Percentiles rank a stretch among this genome's conserved stretches.
These are phyloP conservation scores for Fissipunctia ypsillon DNA, from an alignment of 2,888 invertebrate species.

Conservation along the genomic window DNA sequence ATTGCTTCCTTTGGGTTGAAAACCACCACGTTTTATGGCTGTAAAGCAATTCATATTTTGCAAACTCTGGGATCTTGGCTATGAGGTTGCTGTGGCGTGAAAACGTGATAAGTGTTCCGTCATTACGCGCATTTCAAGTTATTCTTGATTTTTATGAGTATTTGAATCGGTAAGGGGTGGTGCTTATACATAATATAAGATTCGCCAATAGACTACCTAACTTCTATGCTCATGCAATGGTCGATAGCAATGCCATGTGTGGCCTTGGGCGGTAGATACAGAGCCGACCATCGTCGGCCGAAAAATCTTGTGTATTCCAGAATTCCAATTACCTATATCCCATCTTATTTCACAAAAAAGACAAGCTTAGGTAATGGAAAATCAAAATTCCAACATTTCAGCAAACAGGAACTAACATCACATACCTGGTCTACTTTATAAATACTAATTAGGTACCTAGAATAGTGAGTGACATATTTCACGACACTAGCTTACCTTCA, in stretches of 20 bases:
- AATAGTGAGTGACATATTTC: slow-evolving; percentile 72
- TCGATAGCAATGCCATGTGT: neutral
- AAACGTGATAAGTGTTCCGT: slow-evolving; percentile 71
- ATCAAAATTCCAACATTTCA: slow-evolving; percentile 7
- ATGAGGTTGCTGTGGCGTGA: slow-evolving; percentile 65
- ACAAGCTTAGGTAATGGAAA: neutral
- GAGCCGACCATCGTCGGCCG: neutral
- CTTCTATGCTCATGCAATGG: no score
- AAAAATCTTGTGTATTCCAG: neutral
- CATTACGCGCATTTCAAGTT: slow-evolving; percentile 62
- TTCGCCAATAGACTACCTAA: neutral
- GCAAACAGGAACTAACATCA: slow-evolving; percentile 4
- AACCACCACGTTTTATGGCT: slow-evolving; percentile 74
- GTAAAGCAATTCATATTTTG: slow-evolving; percentile 76
- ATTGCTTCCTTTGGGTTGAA: slow-evolving; percentile 75
- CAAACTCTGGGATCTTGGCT: slow-evolving; percentile 69
- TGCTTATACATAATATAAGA: neutral
- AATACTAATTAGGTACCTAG: slow-evolving; percentile 43
- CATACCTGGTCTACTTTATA: slow-evolving; percentile 24
- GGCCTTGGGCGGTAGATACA: neutral
- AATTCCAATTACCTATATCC: neutral
- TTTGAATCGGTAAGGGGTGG: neutral
- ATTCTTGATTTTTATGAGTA: slow-evolving; percentile 24
- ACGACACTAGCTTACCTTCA: slow-evolving; percentile 73
- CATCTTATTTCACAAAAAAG: neutral